These are phyloP conservation scores for Stegostoma tigrinum DNA, from an alignment of 2,113 vertebrate species.

Conservation along the genomic window DNA sequence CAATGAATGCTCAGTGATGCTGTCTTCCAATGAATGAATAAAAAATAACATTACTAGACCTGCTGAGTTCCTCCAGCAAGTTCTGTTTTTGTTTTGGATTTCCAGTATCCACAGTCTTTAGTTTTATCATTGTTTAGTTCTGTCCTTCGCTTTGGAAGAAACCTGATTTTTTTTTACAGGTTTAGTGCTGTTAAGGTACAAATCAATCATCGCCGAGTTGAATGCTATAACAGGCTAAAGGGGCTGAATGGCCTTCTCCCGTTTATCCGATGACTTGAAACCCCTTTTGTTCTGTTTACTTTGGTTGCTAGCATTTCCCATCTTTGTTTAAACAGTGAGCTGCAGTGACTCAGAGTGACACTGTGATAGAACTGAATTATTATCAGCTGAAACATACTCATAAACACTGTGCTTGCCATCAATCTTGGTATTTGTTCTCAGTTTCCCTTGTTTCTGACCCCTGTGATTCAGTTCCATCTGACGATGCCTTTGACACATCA, in stretches of 20 bases:
- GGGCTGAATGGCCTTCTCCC: neutral
- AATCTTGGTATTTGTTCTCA: neutral
- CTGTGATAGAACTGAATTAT: neutral
- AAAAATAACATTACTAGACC: too few species aligned
- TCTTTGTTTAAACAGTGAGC: neutral
- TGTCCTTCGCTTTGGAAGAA: neutral
- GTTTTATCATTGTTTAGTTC: too few species aligned
- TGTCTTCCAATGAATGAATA: too few species aligned
- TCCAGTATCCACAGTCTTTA: too few species aligned
- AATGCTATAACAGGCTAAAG: neutral
- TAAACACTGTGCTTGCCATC: neutral
- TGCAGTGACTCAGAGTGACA: neutral
- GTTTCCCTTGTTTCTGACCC: neutral
- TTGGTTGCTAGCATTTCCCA: neutral
- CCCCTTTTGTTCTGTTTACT: neutral
- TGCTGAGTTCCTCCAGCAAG: too few species aligned
- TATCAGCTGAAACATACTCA: neutral
- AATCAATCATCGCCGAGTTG: neutral
- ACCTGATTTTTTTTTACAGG: neutral
- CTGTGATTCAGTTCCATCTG: neutral
- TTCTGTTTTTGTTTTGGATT: too few species aligned
- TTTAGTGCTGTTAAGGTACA: neutral
- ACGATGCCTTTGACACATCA: neutral
- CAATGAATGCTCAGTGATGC: too few species aligned
- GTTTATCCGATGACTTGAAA: neutral